Evolutionary conservation across 2,797 vertebrate species (phyloP).

Genomic region (Moxostoma hubbsi): DNA sequence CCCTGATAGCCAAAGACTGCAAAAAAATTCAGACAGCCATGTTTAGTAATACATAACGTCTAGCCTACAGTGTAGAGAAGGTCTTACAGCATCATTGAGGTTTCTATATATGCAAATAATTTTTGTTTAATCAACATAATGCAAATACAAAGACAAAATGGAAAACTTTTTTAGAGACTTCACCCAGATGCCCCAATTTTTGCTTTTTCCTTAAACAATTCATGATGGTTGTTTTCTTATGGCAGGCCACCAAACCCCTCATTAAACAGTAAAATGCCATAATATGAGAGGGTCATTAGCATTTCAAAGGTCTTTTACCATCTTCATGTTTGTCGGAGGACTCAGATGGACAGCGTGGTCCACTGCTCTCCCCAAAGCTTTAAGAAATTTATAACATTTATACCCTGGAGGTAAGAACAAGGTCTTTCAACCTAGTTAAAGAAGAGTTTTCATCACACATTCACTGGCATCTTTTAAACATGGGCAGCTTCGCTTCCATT

Average conservation of each 20-base stretch:
- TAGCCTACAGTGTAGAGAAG: conserved; percentile 63
- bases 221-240: conserved; percentile 70
- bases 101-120: conserved; percentile 26
- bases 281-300: conserved; percentile 73
- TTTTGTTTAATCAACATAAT: conserved; percentile 60
- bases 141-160: neutral
- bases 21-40: conserved; percentile 26
- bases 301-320: conserved; percentile 78
- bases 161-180: conserved; percentile 59
- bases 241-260: conserved; percentile 80
- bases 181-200: conserved; percentile 70
- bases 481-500: conserved; percentile 47
- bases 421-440: conserved; percentile 85
- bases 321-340: conserved; percentile 66
- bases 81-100: conserved; percentile 78
- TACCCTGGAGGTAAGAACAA: conserved; percentile 79
- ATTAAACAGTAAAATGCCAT: conserved; percentile 73
- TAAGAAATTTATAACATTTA: conserved; percentile 82
- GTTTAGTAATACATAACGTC: conserved; percentile 72
- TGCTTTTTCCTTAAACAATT: conserved; percentile 76
- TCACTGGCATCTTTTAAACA: conserved; percentile 81
- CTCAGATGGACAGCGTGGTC: conserved; percentile 68
- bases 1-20: conserved; percentile 23
- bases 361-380: conserved; percentile 69
- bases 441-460: conserved; percentile 79